Percentiles rank a stretch among this genome's conserved stretches.
Evolutionary conservation across 2,113 vertebrate species (phyloP).

Genomic region (Gymnorhina tibicen): DNA sequence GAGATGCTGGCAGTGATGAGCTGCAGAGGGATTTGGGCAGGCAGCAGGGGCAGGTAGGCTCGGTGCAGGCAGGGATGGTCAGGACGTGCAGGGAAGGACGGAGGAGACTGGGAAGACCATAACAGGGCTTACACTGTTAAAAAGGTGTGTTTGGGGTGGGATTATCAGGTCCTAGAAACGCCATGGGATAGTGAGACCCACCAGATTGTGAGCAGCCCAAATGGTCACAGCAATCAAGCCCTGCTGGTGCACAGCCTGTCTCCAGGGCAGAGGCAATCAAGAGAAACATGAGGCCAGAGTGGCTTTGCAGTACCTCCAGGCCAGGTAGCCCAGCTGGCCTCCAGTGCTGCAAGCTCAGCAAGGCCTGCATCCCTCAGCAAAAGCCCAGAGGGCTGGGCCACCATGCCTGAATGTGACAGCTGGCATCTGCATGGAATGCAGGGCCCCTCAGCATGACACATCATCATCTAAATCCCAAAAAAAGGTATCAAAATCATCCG

Average conservation of each 20-base stretch:
- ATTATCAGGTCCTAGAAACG: not conserved
- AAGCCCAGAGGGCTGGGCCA: not conserved
- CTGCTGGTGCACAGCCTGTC: not conserved
- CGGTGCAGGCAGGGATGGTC: fast-evolving
- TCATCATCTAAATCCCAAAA: not conserved
- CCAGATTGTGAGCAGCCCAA: not conserved
- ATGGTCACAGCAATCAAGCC: not conserved
- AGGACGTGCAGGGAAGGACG: not conserved
- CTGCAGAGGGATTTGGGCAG: not conserved
- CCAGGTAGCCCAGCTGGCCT: not conserved
- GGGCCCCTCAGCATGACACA: not conserved
- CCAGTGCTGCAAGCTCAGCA: not conserved
- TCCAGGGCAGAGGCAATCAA: not conserved
- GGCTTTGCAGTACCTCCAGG: not conserved
- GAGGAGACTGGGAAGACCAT: not conserved
- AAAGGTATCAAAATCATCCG: not conserved
- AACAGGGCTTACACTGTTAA: not conserved
- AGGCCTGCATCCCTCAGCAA: not conserved
- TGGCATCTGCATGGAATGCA: not conserved
- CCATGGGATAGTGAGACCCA: not conserved
- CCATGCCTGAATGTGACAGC: not conserved
- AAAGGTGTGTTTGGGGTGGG: not conserved
- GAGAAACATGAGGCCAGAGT: not conserved
- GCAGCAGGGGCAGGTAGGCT: not conserved
- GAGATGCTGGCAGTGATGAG: not conserved